Evolutionary conservation across 2,888 invertebrate genomes (phyloP), one percentile per base, ranked within the genome.

Genomic region (Monopis laevigella): DNA sequence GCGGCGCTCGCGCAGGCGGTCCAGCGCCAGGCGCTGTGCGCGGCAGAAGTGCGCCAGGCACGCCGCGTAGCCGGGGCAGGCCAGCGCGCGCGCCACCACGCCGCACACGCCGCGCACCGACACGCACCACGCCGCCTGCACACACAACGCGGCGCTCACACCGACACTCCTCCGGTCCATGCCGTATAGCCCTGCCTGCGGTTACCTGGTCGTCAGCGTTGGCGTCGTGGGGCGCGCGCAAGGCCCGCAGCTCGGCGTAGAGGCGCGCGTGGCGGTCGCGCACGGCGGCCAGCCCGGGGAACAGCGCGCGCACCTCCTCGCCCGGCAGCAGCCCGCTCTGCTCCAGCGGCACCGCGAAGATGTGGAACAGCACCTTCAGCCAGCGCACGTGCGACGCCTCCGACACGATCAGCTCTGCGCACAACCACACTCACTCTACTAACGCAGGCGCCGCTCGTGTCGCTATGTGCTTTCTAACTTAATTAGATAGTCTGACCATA

Each of bases 361-460:
- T 85, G 47, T 86, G 84, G 51, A 91, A 88, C 38, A 97, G 82
- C 2, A 96, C 92, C 63, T 91, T 92, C 51, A 97, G 83, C 75
- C 92, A 93, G 42, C 94, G 86, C 40, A 94, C 89, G 82, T 96
- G 95, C 11, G 93, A 90, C 47, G 89, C 84, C 66, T 96, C 96
- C 10, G 96, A 93, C 58, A 94, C 90, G 55, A 88, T 88, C 39
- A 88, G 64, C 68, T 88, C 88, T 88, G 74, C 10, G 11, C 12
- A 30, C 8, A 4, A 30, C 12, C 24, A 21, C 24, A n/a, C n/a
- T n/a, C n/a, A n/a, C n/a, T n/a, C n/a, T n/a, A n/a, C n/a, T n/a
- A n/a, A n/a, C n/a, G n/a, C n/a, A n/a, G n/a, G n/a, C n/a, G n/a
- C n/a, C n/a, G n/a, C n/a, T n/a, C n/a, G n/a, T n/a, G n/a, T n/a